Base-by-base conservation (phyloP, 2,797 vertebrate species). In the Cirrhinus mrigala region DNA sequence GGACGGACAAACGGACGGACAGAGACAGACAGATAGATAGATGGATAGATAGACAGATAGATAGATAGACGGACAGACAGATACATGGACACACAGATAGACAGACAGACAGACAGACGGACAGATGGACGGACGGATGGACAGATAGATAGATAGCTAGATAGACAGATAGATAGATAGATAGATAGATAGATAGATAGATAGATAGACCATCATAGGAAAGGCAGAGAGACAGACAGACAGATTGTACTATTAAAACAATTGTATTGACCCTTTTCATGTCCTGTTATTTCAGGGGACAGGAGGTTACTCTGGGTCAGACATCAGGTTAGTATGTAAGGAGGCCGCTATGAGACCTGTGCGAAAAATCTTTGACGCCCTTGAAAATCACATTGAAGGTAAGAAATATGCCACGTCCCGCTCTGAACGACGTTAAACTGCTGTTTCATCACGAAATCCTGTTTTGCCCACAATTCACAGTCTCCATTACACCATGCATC, bases 321-420 rank as follows among this genome's bases (percentile, higher is more conserved):
- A 99, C 83, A 94, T 99, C 62, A 96, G 95, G 88, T 87, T 99
- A 1, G 96, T 97, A 58, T 99, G 98, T 94, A 99, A 97, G 87
- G 98, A 99, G 85, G 96, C 98, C 1, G 97, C 98, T 33, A 99
- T 99, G 98, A 95, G 97, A 87, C 97, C 97, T 0, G 94, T 98
- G 86, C 95, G 98, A 84, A 99, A 98, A 92, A 96, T 99, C 86
- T 97, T 99, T 60, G 91, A 94, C 6, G 94, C 95, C 5, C 95
- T 99, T 74, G 98, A 99, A 93, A 96, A 94, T 40, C 95, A 97
- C 69, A 92, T 93, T 82, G 89, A 94, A 78, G 97, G 98, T 99
- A 96, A 76, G 91, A 70, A 24, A 62, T 50, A 74, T 70, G 50
- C 54, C 69, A n/a, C 27, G 2, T 79, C 33, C 24, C 2, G 0